These are phyloP conservation scores for Torymus aiolomorphi DNA, from an alignment of 2,888 invertebrate species.

Conservation along the genomic window DNA sequence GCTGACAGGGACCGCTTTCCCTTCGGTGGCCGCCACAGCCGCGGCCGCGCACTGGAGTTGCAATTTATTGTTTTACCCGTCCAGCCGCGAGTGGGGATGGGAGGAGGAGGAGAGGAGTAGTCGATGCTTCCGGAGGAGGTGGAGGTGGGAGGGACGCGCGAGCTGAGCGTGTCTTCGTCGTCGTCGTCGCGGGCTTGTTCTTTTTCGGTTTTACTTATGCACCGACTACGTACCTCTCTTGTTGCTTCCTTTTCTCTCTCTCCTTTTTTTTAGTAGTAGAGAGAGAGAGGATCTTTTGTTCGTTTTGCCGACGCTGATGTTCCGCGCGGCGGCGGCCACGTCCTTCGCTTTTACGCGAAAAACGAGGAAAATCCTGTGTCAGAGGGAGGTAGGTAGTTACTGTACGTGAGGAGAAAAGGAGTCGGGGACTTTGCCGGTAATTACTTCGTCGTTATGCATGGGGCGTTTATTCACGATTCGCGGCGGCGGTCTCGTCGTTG, in stretches of 20 bases:
- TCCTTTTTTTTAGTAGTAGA: constrained; percentile 1
- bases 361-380: constrained; percentile 39
- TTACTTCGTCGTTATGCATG: constrained; percentile 30
- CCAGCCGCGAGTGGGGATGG: constrained; percentile 10
- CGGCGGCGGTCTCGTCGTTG: not conserved
- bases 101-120: constrained; percentile 13
- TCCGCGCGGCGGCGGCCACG: not conserved
- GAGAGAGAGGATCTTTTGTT: too few relatives aligned
- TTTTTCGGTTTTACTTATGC: constrained; percentile 52
- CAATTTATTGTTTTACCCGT: constrained; percentile 73
- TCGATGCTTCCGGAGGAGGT: not conserved
- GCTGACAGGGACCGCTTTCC: constrained; percentile 74
- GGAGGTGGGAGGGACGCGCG: constrained; percentile 60
- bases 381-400: too few relatives aligned
- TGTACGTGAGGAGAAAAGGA: constrained; percentile 33
- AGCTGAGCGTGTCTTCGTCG: constrained; percentile 42
- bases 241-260: constrained; percentile 15
- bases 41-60: constrained; percentile 63
- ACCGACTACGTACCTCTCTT: constrained; percentile 27
- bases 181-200: constrained; percentile 12
- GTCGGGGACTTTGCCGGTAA: constrained; percentile 27
- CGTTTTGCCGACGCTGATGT: not conserved
- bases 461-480: constrained; percentile 20
- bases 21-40: constrained; percentile 45
- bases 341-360: constrained; percentile 32